Base-by-base conservation (phyloP, 2,797 vertebrate species). In the Danio albolineatus region DNA sequence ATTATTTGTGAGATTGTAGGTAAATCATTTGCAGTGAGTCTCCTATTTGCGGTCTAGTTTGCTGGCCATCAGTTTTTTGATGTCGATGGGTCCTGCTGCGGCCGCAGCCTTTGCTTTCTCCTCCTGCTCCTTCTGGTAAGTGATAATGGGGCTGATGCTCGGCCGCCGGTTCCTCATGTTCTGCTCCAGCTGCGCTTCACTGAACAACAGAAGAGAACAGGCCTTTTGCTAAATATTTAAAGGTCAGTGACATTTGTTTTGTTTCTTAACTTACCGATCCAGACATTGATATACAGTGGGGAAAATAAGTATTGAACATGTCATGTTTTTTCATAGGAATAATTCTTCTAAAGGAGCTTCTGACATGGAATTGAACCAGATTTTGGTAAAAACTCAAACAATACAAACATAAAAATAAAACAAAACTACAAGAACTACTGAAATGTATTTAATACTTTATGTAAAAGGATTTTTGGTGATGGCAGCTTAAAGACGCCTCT, bases 51-150 rank as follows among this genome's bases (percentile, higher is more conserved):
- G 95, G 83, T 98, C 97, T 87, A 99, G 94, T 91, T 97, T 98
- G 95, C 95, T 98, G 59, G 85, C 80, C 97, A 98, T 97, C 91
- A 99, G 94, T 91, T 96, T 95, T 7, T 97, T 99, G 88, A 99
- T 96, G 71, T 98, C 97, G 67, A 99, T 89, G 0, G 93, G 92
- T 0, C 91, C 93, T 0, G 92, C 69, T 5, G 96, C 96, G 0
- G 93, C 93, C 6, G 96, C 95, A 0, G 81, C 94, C 90, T 95
- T 95, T 60, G 90, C 95, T 73, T 94, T 96, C 75, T 97, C 96
- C 82, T 94, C 95, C 83, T 93, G 89, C 75, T 97, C 96, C 85
- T 91, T 91, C 88, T 96, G 92, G 91, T 95, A 94, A 73, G 96
- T 90, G 86, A 97, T 78, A 82, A 98, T 95, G 0, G 97, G 98